These are phyloP conservation scores for Hydropotes inermis DNA, from an alignment of 2,113 vertebrate species.

Conservation along the genomic window DNA sequence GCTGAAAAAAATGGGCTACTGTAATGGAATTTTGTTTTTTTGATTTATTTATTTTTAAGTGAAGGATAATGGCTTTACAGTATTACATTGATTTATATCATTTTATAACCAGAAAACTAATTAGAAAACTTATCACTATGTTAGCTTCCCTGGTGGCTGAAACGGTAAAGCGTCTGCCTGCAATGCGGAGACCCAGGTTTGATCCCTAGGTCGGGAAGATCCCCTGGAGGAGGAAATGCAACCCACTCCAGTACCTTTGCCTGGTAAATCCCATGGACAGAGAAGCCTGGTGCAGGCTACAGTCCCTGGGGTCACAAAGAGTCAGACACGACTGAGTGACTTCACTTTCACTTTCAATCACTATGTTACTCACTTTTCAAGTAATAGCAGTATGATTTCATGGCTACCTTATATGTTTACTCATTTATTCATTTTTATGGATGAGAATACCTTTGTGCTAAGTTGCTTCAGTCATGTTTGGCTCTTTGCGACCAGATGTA, in stretches of 20 bases:
- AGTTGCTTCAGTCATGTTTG: not conserved
- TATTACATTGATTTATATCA: not conserved
- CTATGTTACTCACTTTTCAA: not conserved
- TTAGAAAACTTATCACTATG: not conserved
- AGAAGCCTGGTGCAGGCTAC: not conserved
- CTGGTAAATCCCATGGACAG: not conserved
- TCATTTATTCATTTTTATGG: not conserved
- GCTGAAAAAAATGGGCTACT: not conserved
- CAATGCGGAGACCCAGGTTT: not conserved
- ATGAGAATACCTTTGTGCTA: not conserved
- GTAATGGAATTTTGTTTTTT: not conserved
- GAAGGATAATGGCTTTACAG: not conserved
- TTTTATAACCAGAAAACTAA: not conserved
- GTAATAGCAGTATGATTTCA: not conserved
- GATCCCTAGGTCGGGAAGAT: not conserved
- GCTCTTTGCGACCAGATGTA: not conserved
- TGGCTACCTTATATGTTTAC: not conserved
- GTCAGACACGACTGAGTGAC: rapidly evolving
- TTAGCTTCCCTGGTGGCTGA: not conserved
- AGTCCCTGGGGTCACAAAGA: not conserved
- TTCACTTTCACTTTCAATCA: not conserved
- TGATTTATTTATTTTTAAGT: not conserved
- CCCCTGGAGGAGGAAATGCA: not conserved
- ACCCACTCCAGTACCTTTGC: not conserved
- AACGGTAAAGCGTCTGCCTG: rapidly evolving